Percentiles rank a stretch among this genome's conserved stretches.
Evolutionary conservation across 2,888 invertebrate genomes (phyloP).

Genomic region (Rhagium mordax): DNA sequence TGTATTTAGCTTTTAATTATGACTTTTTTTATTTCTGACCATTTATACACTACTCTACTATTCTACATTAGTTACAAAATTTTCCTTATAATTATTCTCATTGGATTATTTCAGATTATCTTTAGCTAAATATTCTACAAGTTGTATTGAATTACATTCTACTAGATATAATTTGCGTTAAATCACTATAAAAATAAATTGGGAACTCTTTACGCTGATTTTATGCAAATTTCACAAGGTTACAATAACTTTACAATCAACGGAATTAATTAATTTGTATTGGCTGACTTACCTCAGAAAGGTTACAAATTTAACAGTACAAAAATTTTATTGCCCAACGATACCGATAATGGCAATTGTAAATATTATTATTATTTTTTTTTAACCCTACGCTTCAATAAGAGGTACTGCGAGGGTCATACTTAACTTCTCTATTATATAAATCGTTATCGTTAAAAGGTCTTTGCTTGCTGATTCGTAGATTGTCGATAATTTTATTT

Average conservation of each 20-base stretch:
- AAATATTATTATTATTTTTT: too few relatives aligned
- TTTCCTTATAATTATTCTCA: not conserved
- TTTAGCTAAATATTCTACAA: not conserved
- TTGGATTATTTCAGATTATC: not conserved
- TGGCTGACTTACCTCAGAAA: conserved; percentile 18
- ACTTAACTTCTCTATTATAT: too few relatives aligned
- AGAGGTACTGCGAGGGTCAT: too few relatives aligned
- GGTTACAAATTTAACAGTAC: conserved; percentile 19
- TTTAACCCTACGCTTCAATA: too few relatives aligned
- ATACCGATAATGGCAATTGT: not conserved
- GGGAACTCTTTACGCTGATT: conserved; percentile 19
- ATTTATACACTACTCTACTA: too few relatives aligned
- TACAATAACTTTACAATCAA: conserved; percentile 19
- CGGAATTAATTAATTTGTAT: conserved; percentile 23
- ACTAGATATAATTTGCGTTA: conserved; percentile 12
- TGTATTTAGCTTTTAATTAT: too few relatives aligned
- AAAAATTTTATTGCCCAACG: not conserved
- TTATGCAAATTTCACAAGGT: conserved; percentile 29
- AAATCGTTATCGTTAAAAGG: too few relatives aligned
- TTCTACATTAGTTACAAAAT: not conserved
- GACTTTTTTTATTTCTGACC: too few relatives aligned
- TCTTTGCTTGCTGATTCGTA: too few relatives aligned
- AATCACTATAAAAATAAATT: not conserved
- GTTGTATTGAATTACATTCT: not conserved
- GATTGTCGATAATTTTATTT: too few relatives aligned